phyloP scores from a whole-genome alignment of 2,888 invertebrate genomes.

The Microctonus hyperodae region DNA sequence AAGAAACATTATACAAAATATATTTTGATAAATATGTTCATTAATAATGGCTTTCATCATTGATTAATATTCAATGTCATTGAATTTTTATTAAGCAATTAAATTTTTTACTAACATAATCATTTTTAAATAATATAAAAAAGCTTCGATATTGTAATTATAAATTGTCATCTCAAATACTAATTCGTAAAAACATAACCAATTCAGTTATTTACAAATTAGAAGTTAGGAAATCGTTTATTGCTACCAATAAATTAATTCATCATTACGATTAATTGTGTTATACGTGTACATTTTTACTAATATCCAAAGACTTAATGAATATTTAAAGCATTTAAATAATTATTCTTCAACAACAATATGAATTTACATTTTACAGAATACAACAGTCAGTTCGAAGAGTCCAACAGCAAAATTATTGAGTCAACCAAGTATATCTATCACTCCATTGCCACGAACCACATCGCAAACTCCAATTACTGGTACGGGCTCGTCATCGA shows the following conservation, averaged over 20 bases:
- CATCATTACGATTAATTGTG: not conserved
- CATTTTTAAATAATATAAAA: not conserved
- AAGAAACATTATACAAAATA: not conserved
- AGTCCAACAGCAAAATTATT: constrained; percentile 64
- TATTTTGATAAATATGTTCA: not conserved
- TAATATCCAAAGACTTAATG: not conserved
- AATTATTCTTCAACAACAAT: not conserved
- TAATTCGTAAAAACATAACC: not conserved
- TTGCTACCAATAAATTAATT: no score
- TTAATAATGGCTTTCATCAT: not conserved
- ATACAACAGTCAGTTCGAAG: constrained; percentile 56
- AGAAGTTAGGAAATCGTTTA: not conserved
- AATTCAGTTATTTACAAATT: not conserved
- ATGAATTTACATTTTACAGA: constrained; percentile 49
- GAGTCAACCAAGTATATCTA: constrained; percentile 88
- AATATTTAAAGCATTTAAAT: not conserved
- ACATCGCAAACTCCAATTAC: constrained; percentile 60
- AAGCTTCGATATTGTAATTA: not conserved
- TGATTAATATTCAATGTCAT: not conserved
- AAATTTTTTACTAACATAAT: not conserved
- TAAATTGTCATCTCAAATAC: not conserved
- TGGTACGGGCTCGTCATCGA: constrained; percentile 59
- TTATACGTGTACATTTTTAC: not conserved
- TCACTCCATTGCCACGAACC: constrained; percentile 82
- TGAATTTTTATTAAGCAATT: not conserved